These are phyloP conservation scores for Eretmochelys imbricata DNA, from an alignment of 2,113 vertebrate genomes.

Conservation along the genomic window DNA sequence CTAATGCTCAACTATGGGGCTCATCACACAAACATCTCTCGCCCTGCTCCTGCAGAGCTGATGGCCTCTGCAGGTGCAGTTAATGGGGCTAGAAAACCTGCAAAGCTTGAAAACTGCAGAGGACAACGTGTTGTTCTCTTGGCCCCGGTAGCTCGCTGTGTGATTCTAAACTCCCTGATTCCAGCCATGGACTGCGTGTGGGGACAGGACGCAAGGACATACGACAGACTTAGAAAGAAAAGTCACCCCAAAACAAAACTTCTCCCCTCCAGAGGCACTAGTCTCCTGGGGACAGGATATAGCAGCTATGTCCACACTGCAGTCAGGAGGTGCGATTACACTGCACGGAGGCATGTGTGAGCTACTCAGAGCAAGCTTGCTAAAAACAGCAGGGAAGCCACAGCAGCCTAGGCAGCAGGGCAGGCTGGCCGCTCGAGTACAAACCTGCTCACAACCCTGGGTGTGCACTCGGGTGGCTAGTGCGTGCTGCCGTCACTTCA, in stretches of 20 bases:
- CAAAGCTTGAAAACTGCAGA: neutral
- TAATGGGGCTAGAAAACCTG: neutral
- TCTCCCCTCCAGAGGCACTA: neutral
- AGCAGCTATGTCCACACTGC: neutral
- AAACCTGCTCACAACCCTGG: no score
- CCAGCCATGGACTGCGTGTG: neutral
- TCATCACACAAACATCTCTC: neutral
- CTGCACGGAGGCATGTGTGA: no score
- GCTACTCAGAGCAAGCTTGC: neutral
- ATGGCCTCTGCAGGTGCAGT: neutral
- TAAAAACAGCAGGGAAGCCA: neutral
- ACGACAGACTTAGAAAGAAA: neutral
- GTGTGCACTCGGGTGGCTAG: no score
- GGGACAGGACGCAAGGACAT: neutral
- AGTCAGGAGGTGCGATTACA: neutral
- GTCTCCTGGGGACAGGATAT: neutral
- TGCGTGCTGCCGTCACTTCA: no score
- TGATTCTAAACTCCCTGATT: neutral
- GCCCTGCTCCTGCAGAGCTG: neutral
- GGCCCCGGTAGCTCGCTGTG: neutral
- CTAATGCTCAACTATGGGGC: neutral
- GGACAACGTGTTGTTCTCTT: neutral
- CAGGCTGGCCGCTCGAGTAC: neutral
- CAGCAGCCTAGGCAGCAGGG: no score
- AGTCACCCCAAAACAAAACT: neutral